Evolutionary conservation across 2,888 invertebrate genomes (phyloP).

Genomic region (Muscina levida): DNA sequence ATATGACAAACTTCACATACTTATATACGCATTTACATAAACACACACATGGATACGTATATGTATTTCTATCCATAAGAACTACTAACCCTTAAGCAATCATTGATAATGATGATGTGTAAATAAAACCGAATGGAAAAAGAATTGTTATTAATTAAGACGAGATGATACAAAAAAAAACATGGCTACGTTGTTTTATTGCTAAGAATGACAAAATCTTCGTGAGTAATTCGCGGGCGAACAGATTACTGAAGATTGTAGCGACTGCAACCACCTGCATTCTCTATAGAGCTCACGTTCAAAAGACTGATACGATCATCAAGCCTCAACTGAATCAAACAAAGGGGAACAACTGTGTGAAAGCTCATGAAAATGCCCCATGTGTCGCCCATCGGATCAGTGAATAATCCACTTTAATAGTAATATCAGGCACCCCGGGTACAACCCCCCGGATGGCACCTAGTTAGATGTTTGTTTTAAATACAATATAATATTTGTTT

Average conservation of each 20-base stretch:
- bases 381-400: background rate
- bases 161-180: too few species aligned
- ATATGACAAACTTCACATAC: too few species aligned
- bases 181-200: background rate
- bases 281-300: too few species aligned
- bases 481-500: constrained; percentile 1
- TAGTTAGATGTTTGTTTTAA: too few species aligned
- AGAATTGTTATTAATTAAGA: constrained; percentile 15
- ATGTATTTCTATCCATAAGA: background rate
- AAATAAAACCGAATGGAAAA: constrained; percentile 15
- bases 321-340: constrained; percentile 1
- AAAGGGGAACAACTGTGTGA: background rate
- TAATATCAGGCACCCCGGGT: constrained; percentile 8
- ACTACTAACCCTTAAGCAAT: constrained; percentile 10
- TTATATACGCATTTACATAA: background rate
- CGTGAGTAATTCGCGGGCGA: too few species aligned
- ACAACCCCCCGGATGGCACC: background rate
- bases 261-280: too few species aligned
- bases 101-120: constrained; percentile 11
- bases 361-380: background rate
- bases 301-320: background rate
- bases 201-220: background rate
- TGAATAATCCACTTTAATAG: background rate
- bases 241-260: too few species aligned
- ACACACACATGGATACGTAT: background rate